Conservation (phyloP, 2,888 invertebrate genomes). For the Ptychoptera contaminata region DNA sequence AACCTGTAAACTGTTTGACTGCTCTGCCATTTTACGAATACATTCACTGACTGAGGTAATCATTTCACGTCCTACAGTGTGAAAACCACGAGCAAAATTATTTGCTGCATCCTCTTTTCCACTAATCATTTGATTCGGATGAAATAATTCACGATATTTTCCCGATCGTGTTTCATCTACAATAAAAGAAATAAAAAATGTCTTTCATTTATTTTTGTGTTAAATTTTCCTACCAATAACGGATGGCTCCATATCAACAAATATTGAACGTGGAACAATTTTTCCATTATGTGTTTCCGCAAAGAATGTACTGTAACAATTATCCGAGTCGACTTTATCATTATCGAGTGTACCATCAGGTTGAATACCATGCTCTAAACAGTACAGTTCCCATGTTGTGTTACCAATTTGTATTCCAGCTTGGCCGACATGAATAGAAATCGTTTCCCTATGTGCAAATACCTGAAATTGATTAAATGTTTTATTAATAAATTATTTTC, state of each 20-base stretch:
- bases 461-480: conserved; percentile 8
- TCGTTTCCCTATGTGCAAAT: conserved; percentile 48
- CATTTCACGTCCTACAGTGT: conserved; percentile 70
- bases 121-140: conserved; percentile 68
- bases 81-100: conserved; percentile 75
- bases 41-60: conserved; percentile 57
- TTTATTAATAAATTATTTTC: too few species aligned
- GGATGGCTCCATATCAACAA: conserved; percentile 79
- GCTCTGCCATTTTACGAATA: conserved; percentile 59
- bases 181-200: conserved; percentile 5
- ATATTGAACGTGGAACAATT: conserved; percentile 71
- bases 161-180: conserved; percentile 42
- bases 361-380: conserved; percentile 60
- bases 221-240: conserved; percentile 50
- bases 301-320: conserved; percentile 54
- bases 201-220: neutral
- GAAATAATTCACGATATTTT: conserved; percentile 58
- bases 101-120: conserved; percentile 84
- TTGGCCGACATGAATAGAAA: conserved; percentile 67
- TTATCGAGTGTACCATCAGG: conserved; percentile 52
- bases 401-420: conserved; percentile 69
- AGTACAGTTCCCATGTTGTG: conserved; percentile 65
- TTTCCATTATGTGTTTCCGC: conserved; percentile 67
- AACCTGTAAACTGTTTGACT: conserved; percentile 54
- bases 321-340: conserved; percentile 25